A percentile compares a stretch with the other conserved stretches of the same genome.
phyloP scores from a whole-genome alignment of 2,797 vertebrate species.

The Otolemur crassicaudatus region DNA sequence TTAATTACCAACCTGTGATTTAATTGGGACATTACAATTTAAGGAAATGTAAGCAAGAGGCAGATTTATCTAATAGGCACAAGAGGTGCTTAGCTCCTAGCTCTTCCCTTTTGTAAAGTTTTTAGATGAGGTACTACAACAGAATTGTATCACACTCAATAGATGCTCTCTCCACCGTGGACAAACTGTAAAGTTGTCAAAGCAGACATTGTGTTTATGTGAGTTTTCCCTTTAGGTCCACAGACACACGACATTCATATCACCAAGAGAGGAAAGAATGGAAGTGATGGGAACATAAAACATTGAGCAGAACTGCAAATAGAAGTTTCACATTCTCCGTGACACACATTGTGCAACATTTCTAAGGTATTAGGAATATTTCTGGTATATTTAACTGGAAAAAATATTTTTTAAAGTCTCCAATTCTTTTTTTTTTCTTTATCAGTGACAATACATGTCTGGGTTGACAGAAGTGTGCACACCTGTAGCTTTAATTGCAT shows the following conservation, averaged over 20 bases:
- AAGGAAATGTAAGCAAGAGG: neutral
- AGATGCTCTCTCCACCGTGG: neutral
- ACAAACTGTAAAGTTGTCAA: neutral
- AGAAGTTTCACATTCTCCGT: slow-evolving; percentile 25
- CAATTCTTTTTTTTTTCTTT: neutral
- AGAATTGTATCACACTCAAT: neutral
- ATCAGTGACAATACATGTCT: neutral
- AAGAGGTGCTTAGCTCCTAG: neutral
- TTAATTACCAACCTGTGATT: neutral
- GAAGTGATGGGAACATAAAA: slow-evolving; percentile 40
- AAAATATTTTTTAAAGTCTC: neutral
- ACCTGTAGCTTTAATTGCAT: slow-evolving; percentile 52
- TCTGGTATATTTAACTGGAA: slow-evolving; percentile 57
- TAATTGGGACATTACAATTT: neutral
- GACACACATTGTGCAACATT: slow-evolving; percentile 47
- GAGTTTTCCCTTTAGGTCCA: slow-evolving; percentile 46
- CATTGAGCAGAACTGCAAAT: neutral
- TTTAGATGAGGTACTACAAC: neutral
- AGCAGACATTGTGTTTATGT: neutral
- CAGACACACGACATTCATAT: neutral
- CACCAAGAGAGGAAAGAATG: neutral
- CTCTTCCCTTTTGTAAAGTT: neutral
- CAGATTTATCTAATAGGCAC: neutral
- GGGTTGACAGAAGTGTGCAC: neutral
- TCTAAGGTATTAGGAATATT: slow-evolving; percentile 51